These are phyloP conservation scores for Corvus cornix DNA, from an alignment of 2,113 vertebrate species.

Conservation along the genomic window DNA sequence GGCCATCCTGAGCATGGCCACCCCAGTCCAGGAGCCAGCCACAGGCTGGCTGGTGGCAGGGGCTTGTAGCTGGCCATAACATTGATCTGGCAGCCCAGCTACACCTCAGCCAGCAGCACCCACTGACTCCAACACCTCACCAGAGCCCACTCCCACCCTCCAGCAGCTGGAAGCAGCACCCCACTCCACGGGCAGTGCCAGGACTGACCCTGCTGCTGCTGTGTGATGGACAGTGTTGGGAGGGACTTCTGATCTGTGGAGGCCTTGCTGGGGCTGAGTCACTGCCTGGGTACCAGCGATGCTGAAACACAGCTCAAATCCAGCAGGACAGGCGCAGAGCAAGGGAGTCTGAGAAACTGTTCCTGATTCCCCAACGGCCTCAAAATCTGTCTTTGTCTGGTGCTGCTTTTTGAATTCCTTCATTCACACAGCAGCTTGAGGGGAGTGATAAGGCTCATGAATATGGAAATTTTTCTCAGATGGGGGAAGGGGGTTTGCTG, in stretches of 20 bases:
- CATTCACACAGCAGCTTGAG: constrained; percentile 41
- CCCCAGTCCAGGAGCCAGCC: neutral
- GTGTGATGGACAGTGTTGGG: accelerated
- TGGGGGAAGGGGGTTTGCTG: neutral
- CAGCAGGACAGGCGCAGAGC: neutral
- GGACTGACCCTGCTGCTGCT: neutral
- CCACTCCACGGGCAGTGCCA: accelerated
- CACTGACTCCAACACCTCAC: accelerated
- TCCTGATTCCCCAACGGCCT: neutral
- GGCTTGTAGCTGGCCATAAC: neutral
- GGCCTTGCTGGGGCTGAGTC: neutral
- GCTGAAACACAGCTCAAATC: neutral
- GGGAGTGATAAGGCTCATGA: constrained; percentile 53
- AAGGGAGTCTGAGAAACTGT: neutral
- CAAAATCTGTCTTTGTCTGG: constrained; percentile 5
- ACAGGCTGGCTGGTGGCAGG: accelerated
- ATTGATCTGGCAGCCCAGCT: neutral
- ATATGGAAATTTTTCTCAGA: constrained; percentile 32
- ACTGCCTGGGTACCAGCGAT: neutral
- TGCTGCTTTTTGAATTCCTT: constrained; percentile 11
- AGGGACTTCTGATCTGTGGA: accelerated
- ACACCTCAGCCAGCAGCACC: neutral
- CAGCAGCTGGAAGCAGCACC: neutral
- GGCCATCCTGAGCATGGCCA: neutral
- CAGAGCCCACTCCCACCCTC: neutral